phyloP scores from a whole-genome alignment of 2,797 vertebrate genomes.

The Oreochromis grahami region DNA sequence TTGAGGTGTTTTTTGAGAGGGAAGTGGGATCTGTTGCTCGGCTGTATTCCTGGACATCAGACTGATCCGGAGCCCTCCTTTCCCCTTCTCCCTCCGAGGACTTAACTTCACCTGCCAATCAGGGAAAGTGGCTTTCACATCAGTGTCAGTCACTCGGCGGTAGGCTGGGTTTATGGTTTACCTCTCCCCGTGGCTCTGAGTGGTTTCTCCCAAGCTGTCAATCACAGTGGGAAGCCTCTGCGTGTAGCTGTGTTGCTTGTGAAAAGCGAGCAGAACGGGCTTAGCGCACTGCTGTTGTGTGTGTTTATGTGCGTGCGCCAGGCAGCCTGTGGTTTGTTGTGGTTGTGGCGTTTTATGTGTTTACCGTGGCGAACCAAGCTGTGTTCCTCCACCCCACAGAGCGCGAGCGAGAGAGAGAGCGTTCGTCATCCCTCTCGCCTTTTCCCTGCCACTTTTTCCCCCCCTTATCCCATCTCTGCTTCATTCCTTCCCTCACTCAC shows the following conservation, averaged over 20 bases:
- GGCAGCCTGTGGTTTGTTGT: slow-evolving; percentile 69
- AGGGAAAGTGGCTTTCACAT: slow-evolving; percentile 48
- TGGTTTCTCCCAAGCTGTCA: slow-evolving; percentile 58
- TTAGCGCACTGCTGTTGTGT: not conserved
- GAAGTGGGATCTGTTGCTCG: not conserved
- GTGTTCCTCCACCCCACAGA: slow-evolving; percentile 50
- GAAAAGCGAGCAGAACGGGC: slow-evolving; percentile 20
- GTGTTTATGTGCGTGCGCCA: slow-evolving; percentile 23
- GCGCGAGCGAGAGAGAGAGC: not conserved
- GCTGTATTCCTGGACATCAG: not conserved
- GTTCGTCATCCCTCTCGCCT: slow-evolving; percentile 13
- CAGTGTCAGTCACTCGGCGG: slow-evolving; percentile 47
- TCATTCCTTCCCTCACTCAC: not conserved
- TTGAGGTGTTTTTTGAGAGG: not conserved
- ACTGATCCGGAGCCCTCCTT: not conserved
- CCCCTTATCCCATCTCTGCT: not conserved
- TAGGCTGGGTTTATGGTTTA: slow-evolving; percentile 30
- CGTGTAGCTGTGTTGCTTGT: slow-evolving; percentile 7
- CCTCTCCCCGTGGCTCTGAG: slow-evolving; percentile 22
- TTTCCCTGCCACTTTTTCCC: not conserved
- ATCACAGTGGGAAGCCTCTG: slow-evolving; percentile 32
- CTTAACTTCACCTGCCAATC: slow-evolving; percentile 51
- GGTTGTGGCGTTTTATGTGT: slow-evolving; percentile 59
- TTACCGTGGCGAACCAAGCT: slow-evolving; percentile 60
- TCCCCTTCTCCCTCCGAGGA: not conserved